Conservation (phyloP, 2,113 vertebrate genomes). For the Callocephalon fimbriatum region DNA sequence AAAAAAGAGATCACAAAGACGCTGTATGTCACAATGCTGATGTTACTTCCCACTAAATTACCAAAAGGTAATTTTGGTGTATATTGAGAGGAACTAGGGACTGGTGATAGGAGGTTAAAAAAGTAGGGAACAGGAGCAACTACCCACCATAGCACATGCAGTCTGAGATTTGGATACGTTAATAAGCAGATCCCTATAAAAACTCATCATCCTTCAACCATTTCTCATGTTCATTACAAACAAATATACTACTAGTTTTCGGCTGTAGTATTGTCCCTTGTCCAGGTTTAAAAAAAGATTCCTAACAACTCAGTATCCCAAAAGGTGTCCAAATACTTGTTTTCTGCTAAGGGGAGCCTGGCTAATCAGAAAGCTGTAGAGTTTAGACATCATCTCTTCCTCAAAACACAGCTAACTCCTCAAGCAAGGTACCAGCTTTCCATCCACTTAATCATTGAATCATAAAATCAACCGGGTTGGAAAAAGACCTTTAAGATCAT, state of each 20-base stretch:
- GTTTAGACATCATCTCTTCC: not conserved
- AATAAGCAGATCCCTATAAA: no score
- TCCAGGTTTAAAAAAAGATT: not conserved
- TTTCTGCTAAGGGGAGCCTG: not conserved
- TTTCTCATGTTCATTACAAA: not conserved
- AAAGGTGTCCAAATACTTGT: not conserved
- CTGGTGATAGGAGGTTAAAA: not conserved
- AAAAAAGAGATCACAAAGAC: not conserved
- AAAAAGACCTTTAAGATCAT: not conserved
- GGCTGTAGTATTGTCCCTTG: no score
- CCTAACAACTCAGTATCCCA: not conserved
- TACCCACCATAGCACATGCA: rapidly evolving
- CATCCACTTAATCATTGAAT: not conserved
- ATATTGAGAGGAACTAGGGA: not conserved
- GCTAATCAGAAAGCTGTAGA: rapidly evolving
- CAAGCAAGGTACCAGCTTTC: not conserved
- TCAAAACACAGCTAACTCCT: not conserved
- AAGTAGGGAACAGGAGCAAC: not conserved
- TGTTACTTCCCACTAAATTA: not conserved
- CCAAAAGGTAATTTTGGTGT: not conserved
- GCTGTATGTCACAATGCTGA: not conserved
- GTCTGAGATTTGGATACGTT: not conserved
- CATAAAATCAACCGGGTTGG: not conserved
- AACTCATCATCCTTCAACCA: not conserved
- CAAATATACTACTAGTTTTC: not conserved